Base-by-base conservation (phyloP, 1,140 invertebrate species). In the Monomorium pharaonis region DNA sequence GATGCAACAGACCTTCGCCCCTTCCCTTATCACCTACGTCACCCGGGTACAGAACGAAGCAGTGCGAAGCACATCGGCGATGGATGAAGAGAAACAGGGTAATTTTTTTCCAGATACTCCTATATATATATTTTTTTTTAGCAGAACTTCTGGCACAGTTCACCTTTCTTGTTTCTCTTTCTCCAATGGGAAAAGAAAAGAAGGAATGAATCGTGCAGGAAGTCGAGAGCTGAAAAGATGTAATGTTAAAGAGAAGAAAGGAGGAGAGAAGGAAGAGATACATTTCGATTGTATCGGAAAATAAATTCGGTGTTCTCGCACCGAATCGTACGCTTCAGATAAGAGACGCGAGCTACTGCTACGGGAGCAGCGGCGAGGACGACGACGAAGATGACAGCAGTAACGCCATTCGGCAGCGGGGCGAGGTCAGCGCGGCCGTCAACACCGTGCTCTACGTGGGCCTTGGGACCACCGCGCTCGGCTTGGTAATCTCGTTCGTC, bases 1-100 rank as follows among this genome's bases (percentile, higher is more conserved):
- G 97, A 95, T 97, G 97, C 96, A 97, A 96, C 92, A 96, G 97
- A 95, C 96, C 96, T 93, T 94, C 94, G n/a, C 93, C 94, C 63
- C 88, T 94, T 86, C 93, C 93, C 74, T 85, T 94, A 69, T 94
- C 94, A 81, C 93, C 94, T 42, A 89, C 89, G 37, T 94, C 93
- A 24, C 93, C 93, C 7, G 92, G 91, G 27, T 94, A 96, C 90
- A 96, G 96, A 87, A 95, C 95, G 91, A 97, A 97, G 93, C 96
- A 96, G 89, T 95, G 95, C 85, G 96, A 96, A 89, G 96, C 96
- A 37, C 96, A 97, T 93, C 96, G 96, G 86, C 95, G 97, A 95
- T 98, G 97, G 97, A 97, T 97, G 96, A 97, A 97, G 95, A 96
- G 97, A 94, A 98, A 98, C 95, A 96, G 97, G 96, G 97, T 98